phyloP scores from a whole-genome alignment of 2,797 vertebrate genomes.

The Pseudochromis fuscus region DNA sequence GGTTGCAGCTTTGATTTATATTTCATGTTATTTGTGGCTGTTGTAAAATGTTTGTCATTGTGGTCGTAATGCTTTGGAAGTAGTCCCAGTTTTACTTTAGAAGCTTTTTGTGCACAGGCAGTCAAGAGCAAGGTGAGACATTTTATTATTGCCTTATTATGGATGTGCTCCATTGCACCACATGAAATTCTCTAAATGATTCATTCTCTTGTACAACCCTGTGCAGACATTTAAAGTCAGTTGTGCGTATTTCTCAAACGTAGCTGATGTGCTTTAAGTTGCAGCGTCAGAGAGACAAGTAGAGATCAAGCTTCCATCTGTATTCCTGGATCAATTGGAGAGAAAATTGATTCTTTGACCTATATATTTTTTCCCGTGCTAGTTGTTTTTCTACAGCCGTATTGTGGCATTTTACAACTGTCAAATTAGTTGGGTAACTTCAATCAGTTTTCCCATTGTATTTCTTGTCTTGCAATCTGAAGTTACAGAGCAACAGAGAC shows the following conservation, averaged over 20 bases:
- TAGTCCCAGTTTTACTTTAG: slow-evolving; percentile 64
- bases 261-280: slow-evolving; percentile 18
- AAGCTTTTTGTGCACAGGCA: slow-evolving; percentile 53
- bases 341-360: slow-evolving; percentile 49
- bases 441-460: slow-evolving; percentile 68
- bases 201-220: slow-evolving; percentile 34
- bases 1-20: slow-evolving; percentile 60
- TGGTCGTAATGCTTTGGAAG: slow-evolving; percentile 67
- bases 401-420: slow-evolving; percentile 65
- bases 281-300: slow-evolving; percentile 25
- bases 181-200: slow-evolving; percentile 65
- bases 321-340: slow-evolving; percentile 16
- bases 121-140: slow-evolving; percentile 66
- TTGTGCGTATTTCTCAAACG: slow-evolving; percentile 61
- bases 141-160: slow-evolving; percentile 70
- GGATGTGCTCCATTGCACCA: slow-evolving; percentile 66
- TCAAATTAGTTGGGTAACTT: slow-evolving; percentile 75
- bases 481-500: slow-evolving; percentile 71
- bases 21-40: slow-evolving; percentile 65
- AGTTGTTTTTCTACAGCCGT: slow-evolving; percentile 42
- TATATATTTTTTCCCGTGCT: slow-evolving; percentile 54
- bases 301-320: slow-evolving; percentile 21
- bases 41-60: slow-evolving; percentile 64
- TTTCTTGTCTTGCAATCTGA: slow-evolving; percentile 75
- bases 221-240: slow-evolving; percentile 68